Conservation (phyloP, 2,113 vertebrate species). For the Macaca nemestrina region DNA sequence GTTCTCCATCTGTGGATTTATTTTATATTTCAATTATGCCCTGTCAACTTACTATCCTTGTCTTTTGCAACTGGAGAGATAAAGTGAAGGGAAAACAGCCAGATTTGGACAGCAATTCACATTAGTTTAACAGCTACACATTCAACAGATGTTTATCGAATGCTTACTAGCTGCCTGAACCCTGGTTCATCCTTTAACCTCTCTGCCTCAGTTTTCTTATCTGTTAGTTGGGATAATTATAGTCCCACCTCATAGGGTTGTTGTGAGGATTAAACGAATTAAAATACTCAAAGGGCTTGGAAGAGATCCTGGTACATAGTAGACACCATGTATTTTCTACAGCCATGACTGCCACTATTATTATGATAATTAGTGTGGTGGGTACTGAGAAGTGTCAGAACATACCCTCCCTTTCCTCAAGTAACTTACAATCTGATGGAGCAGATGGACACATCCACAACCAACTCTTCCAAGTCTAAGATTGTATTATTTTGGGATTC, state of each 20-base stretch:
- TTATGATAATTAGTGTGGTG: not conserved
- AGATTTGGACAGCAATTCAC: not conserved
- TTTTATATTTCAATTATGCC: conserved; percentile 79
- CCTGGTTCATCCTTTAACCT: not conserved
- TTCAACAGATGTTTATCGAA: not conserved
- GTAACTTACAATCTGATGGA: not conserved
- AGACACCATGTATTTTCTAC: not conserved
- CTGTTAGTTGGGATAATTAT: not conserved
- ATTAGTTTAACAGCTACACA: not conserved
- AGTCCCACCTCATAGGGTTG: not conserved
- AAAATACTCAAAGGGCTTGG: not conserved
- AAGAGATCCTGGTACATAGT: not conserved
- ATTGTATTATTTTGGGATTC: not conserved
- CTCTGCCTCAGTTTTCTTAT: conserved; percentile 11
- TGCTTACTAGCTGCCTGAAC: not conserved
- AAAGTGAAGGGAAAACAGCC: conserved; percentile 34
- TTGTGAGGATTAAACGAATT: not conserved
- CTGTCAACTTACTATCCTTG: conserved; percentile 72
- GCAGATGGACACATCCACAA: not conserved
- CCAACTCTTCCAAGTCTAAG: not conserved
- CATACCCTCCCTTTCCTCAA: accelerated
- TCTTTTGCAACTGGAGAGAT: conserved; percentile 67
- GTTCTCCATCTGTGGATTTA: conserved; percentile 79
- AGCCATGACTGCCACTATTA: accelerated
- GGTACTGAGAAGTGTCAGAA: not conserved